A percentile compares a stretch with the other conserved stretches of the same genome.
Evolutionary conservation across 2,888 invertebrate species (phyloP).

Genomic region (Bugulina stolonifera): DNA sequence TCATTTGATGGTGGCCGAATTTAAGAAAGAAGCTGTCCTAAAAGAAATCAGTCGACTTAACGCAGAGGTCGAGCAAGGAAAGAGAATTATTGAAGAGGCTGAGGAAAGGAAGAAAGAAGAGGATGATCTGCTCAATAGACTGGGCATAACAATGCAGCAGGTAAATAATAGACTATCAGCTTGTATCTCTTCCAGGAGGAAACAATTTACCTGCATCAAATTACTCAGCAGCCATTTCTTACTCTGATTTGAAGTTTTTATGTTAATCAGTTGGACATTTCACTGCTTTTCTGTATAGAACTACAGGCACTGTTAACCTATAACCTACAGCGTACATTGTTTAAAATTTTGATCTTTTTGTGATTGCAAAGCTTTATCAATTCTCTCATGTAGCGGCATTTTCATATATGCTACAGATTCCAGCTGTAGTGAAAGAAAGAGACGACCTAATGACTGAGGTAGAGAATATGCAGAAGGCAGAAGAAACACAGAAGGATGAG

Average conservation of each 20-base stretch:
- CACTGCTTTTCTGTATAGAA: too few species aligned
- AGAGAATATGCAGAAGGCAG: background rate
- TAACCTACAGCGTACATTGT: too few species aligned
- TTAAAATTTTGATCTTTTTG: too few species aligned
- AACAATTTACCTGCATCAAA: too few species aligned
- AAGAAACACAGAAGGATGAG: conserved; percentile 13
- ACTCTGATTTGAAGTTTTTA: too few species aligned
- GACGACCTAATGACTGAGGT: background rate
- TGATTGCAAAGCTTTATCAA: too few species aligned
- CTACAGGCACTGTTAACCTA: too few species aligned
- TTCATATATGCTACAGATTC: background rate
- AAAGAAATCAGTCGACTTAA: conserved; percentile 42
- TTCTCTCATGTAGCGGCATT: too few species aligned
- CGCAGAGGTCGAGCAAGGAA: conserved; percentile 34
- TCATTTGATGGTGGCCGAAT: conserved; percentile 46
- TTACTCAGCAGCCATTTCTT: too few species aligned
- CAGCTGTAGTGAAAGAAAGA: background rate
- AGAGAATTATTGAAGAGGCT: conserved; percentile 19
- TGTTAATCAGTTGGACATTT: too few species aligned
- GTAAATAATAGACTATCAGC: too few species aligned
- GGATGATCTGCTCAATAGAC: conserved; percentile 12
- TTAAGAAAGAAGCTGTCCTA: conserved; percentile 43
- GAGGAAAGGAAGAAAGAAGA: conserved; percentile 9
- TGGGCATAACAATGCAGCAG: conserved; percentile 11
- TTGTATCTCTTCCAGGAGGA: too few species aligned